Conservation (phyloP, 1,140 invertebrate genomes). For the Asobara japonica region DNA sequence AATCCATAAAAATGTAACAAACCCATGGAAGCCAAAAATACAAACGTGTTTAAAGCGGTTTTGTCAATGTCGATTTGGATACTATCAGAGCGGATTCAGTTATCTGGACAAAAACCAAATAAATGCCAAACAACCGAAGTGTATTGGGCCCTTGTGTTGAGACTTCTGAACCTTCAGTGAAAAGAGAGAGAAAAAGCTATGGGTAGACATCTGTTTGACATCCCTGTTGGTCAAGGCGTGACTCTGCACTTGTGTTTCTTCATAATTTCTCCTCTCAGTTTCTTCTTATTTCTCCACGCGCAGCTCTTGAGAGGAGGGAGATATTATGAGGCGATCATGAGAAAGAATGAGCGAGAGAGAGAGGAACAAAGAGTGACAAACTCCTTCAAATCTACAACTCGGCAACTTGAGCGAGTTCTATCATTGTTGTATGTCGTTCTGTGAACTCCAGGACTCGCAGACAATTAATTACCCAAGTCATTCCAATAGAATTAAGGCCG, state of each 20-base stretch:
- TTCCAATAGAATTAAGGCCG: slow-evolving; percentile 57
- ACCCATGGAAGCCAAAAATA: not conserved
- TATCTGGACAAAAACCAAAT: not conserved
- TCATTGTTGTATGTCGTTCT: slow-evolving; percentile 59
- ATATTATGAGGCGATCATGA: too few species aligned
- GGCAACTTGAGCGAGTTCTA: slow-evolving; percentile 38
- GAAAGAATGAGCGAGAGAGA: too few species aligned
- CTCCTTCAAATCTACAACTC: slow-evolving; percentile 29
- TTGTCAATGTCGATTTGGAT: slow-evolving; percentile 6
- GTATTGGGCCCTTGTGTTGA: slow-evolving; percentile 11
- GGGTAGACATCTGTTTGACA: slow-evolving; percentile 66
- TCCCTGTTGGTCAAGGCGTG: slow-evolving; percentile 68
- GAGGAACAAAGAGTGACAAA: too few species aligned
- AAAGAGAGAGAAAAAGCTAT: slow-evolving; percentile 19
- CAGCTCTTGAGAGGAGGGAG: not conserved
- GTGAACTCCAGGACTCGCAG: slow-evolving; percentile 53
- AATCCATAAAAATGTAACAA: not conserved
- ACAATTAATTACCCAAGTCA: slow-evolving; percentile 65
- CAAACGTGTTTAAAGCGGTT: not conserved
- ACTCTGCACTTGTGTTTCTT: slow-evolving; percentile 63
- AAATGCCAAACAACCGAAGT: not conserved
- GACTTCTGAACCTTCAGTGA: slow-evolving; percentile 27
- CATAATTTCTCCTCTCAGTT: not conserved
- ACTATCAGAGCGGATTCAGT: not conserved
- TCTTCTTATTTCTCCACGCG: not conserved